phyloP scores from a whole-genome alignment of 2,797 vertebrate genomes.

The Acrossocheilus wenchowensis region DNA sequence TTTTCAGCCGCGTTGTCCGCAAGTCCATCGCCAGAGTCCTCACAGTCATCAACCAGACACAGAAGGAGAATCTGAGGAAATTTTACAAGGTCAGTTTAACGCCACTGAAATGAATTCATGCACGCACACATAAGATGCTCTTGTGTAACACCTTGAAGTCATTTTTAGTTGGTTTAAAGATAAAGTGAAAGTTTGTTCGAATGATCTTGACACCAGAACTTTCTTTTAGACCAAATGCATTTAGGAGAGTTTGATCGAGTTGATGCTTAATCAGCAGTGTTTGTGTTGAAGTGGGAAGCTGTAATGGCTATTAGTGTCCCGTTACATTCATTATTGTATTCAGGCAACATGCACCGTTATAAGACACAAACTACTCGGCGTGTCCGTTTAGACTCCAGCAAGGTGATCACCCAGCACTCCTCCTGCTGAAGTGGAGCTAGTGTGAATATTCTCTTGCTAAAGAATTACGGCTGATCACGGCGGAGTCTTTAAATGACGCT shows the following conservation, averaged over 20 bases:
- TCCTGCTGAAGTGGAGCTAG: constrained; percentile 24
- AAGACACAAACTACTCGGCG: background rate
- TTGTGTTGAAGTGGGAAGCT: background rate
- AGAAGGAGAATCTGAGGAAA: constrained; percentile 98
- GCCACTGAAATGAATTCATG: background rate
- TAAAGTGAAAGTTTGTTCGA: background rate
- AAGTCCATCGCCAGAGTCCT: constrained; percentile 97
- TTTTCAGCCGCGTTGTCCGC: constrained; percentile 90
- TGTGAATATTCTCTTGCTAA: constrained; percentile 63
- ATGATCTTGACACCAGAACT: background rate
- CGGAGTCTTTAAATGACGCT: constrained; percentile 46
- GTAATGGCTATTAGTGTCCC: background rate
- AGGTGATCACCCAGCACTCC: constrained; percentile 66
- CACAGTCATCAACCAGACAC: constrained; percentile 99
- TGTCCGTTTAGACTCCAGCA: constrained; percentile 23
- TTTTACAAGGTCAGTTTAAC: constrained; percentile 89
- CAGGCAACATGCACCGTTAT: background rate
- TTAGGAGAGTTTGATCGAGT: too few species aligned
- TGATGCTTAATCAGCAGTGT: background rate
- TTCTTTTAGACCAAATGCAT: background rate
- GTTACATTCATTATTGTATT: background rate
- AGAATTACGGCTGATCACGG: constrained; percentile 33
- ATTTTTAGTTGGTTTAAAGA: background rate
- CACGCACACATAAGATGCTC: accelerated
- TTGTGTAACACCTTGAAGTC: background rate